Percentiles rank a stretch among this genome's conserved stretches.
Evolutionary conservation across 2,888 invertebrate genomes (phyloP).

Genomic region (Agrochola lychnidis): DNA sequence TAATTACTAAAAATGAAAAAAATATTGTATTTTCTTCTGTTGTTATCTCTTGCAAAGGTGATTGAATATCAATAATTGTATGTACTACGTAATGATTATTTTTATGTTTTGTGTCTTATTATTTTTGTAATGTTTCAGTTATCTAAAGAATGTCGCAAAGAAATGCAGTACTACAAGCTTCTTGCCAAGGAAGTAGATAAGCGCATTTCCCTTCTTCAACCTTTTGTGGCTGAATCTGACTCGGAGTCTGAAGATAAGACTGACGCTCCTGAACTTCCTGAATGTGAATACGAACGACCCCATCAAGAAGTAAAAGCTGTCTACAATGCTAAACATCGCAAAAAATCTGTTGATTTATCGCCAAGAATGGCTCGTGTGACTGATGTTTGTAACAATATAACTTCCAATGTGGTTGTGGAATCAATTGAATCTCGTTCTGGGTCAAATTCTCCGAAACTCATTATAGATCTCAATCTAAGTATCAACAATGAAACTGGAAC

Average conservation of each 20-base stretch:
- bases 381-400: conserved; percentile 63
- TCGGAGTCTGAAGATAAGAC: conserved; percentile 76
- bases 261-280: conserved; percentile 82
- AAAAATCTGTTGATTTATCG: conserved; percentile 56
- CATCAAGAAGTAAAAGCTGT: conserved; percentile 63
- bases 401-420: conserved; percentile 66
- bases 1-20: conserved; percentile 59
- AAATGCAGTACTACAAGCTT: conserved; percentile 92
- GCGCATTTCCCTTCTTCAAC: conserved; percentile 85
- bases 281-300: conserved; percentile 74
- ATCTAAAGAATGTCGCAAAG: conserved; percentile 91
- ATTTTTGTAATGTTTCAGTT: conserved; percentile 87
- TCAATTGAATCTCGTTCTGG: conserved; percentile 35
- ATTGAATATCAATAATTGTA: conserved; percentile 33
- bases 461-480: conserved; percentile 80
- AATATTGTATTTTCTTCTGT: conserved; percentile 45
- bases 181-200: conserved; percentile 92
- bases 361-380: conserved; percentile 33
- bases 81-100: neutral
- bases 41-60: conserved; percentile 37
- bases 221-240: conserved; percentile 78
- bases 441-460: conserved; percentile 73
- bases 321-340: conserved; percentile 55
- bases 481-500: conserved; percentile 76
- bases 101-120: conserved; percentile 3